Conservation (phyloP, 2,797 vertebrate genomes). For the Enteromius viviparus region DNA sequence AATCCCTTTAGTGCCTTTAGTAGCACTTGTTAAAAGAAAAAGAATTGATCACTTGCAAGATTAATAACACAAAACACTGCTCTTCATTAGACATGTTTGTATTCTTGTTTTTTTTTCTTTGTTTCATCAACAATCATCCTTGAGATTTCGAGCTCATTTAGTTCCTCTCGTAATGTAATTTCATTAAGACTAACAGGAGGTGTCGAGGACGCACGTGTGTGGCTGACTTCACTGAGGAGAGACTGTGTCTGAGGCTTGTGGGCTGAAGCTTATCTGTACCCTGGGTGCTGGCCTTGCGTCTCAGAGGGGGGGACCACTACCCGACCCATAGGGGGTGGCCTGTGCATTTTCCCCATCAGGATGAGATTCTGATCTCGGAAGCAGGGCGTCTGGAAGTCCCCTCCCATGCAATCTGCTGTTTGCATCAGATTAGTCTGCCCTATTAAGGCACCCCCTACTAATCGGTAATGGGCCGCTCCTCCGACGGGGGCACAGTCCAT, state of each 20-base stretch:
- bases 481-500: constrained; percentile 88
- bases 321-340: constrained; percentile 89
- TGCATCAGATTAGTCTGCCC: constrained; percentile 96
- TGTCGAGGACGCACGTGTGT: constrained; percentile 53
- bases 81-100: constrained; percentile 81
- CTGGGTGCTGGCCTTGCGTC: constrained; percentile 95
- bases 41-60: constrained; percentile 88
- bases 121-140: constrained; percentile 73
- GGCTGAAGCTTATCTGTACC: constrained; percentile 97
- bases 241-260: constrained; percentile 64
- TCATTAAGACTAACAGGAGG: constrained; percentile 81
- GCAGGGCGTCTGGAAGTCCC: constrained; percentile 98
- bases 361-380: constrained; percentile 97
- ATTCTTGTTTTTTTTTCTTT: constrained; percentile 71
- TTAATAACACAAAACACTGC: constrained; percentile 69
- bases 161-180: constrained; percentile 69
- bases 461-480: constrained; percentile 90
- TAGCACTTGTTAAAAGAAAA: constrained; percentile 62
- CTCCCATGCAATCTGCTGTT: constrained; percentile 96
- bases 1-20: constrained; percentile 67
- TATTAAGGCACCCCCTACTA: constrained; percentile 81
- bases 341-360: constrained; percentile 94
- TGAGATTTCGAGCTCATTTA: constrained; percentile 74
- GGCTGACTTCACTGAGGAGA: constrained; percentile 74
- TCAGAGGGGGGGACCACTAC: constrained; percentile 79